These are phyloP conservation scores for Apostichopus californicus DNA, from an alignment of 35 echinoderm and acorn worm species.

Conservation along the genomic window DNA sequence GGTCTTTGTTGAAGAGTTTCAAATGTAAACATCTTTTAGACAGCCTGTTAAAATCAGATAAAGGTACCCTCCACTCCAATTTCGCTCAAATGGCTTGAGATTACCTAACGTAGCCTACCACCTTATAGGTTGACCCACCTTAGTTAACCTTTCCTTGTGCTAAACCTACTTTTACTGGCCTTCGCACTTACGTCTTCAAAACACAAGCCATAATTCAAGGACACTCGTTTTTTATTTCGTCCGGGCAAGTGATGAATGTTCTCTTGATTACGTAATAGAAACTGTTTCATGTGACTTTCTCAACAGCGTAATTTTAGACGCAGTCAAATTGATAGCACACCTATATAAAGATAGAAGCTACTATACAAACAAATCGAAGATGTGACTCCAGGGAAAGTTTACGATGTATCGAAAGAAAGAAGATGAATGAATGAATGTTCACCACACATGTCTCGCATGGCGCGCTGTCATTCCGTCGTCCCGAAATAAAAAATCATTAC, in stretches of 20 bases:
- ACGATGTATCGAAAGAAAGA: too few species aligned
- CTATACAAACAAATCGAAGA: too few species aligned
- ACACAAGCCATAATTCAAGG: constrained; percentile 39
- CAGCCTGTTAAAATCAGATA: constrained; percentile 8
- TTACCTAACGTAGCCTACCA: constrained; percentile 37
- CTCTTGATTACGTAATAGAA: constrained; percentile 1
- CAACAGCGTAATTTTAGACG: too few species aligned
- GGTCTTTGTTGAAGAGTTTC: background rate
- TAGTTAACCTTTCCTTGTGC: constrained; percentile 32
- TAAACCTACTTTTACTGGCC: constrained; percentile 20
- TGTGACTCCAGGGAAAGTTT: too few species aligned
- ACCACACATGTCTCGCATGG: too few species aligned
- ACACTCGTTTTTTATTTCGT: constrained; percentile 12
- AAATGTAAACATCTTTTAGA: constrained; percentile 25
- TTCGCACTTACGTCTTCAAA: constrained; percentile 35
- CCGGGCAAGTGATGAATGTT: constrained; percentile 10
- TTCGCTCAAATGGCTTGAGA: constrained; percentile 4
- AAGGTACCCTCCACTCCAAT: background rate
- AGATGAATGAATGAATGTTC: too few species aligned
- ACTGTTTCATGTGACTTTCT: background rate
- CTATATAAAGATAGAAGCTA: too few species aligned
- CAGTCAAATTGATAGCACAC: too few species aligned
- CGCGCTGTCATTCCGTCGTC: too few species aligned
- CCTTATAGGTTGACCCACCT: constrained; percentile 28
- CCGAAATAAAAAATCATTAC: too few species aligned